Base-by-base conservation (phyloP, 1,140 invertebrate genomes). In the Cyphomyrmex costatus region DNA sequence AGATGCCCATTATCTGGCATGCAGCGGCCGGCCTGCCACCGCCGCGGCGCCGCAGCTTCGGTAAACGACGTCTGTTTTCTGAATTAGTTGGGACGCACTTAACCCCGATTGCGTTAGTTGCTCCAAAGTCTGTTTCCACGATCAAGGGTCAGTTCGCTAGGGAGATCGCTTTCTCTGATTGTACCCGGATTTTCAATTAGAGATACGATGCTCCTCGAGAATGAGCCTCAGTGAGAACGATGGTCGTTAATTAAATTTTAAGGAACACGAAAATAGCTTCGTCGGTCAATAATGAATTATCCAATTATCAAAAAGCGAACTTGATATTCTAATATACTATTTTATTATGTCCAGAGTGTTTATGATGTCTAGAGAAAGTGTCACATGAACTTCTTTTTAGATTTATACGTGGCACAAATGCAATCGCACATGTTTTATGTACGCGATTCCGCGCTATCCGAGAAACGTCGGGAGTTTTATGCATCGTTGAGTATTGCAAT, bases 81-180 rank as follows among this genome's bases (percentile, higher is more conserved):
- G 79, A 83, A 83, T 83, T 83, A 83, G 68, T 74, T 73, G 79
- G 36, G 79, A 83, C 79, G 79, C 56, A 73, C 79, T 73, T 73
- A 74, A 83, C 68, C 68, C 36, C 68, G 79, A 83, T 73, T 74
- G 68, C 53, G 79, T 82, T 82, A 82, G 79, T 73, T 73, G 79
- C 3, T 60, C 10, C 53, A 56, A 56, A 73, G 51, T 73, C 36
- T 46, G 36, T 70, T 33, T 36, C 68, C 36, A 21, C 78, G 68
- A 83, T 73, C 79, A 36, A 36, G 24, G 27, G 14, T 74, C 79
- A n/a, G 36, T 49, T 10, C 65, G 27, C 24, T n/a, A 21, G 65
- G 63, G 63, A 73, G 79, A 73, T 83, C 46, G 30, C 63, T 70
- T 53, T n/a, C 68, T 24, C 36, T 60, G 36, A 36, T 80, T 56